A percentile compares a stretch with the other conserved stretches of the same genome.
Evolutionary conservation across 1,140 invertebrate genomes (phyloP).

Genomic region (Chrysomallon squamiferum): DNA sequence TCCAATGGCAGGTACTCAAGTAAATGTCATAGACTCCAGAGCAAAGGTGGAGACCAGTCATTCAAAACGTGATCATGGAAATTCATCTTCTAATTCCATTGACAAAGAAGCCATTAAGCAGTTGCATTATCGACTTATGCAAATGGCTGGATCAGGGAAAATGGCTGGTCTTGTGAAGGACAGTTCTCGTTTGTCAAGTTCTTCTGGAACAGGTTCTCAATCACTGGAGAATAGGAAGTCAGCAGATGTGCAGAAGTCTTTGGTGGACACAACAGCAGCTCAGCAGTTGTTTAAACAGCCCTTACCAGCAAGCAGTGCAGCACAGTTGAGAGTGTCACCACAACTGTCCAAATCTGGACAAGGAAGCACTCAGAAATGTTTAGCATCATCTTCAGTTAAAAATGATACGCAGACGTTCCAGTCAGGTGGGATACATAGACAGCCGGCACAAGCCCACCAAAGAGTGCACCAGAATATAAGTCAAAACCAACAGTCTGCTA

Average conservation of each 20-base stretch:
- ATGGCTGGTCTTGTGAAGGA: neutral
- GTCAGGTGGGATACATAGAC: too few relatives aligned
- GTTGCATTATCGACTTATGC: neutral
- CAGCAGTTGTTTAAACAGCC: conserved; percentile 7
- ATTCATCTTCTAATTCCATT: neutral
- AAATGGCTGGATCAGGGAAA: neutral
- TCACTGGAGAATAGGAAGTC: neutral
- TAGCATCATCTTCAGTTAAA: too few relatives aligned
- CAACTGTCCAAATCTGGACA: too few relatives aligned
- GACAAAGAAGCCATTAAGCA: conserved; percentile 2
- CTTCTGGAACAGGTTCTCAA: neutral
- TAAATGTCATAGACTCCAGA: neutral
- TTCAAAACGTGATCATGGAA: neutral
- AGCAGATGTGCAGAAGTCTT: neutral
- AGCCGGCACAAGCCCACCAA: too few relatives aligned
- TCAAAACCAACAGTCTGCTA: too few relatives aligned
- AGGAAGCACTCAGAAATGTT: too few relatives aligned
- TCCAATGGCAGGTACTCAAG: neutral
- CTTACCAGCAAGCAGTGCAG: neutral
- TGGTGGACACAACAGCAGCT: neutral
- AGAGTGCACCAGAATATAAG: too few relatives aligned
- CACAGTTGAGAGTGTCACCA: neutral
- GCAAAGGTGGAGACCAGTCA: neutral
- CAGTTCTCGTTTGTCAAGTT: too few relatives aligned
- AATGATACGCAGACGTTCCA: too few relatives aligned